phyloP scores from a whole-genome alignment of 2,113 vertebrate species.

The Cinclus cinclus region DNA sequence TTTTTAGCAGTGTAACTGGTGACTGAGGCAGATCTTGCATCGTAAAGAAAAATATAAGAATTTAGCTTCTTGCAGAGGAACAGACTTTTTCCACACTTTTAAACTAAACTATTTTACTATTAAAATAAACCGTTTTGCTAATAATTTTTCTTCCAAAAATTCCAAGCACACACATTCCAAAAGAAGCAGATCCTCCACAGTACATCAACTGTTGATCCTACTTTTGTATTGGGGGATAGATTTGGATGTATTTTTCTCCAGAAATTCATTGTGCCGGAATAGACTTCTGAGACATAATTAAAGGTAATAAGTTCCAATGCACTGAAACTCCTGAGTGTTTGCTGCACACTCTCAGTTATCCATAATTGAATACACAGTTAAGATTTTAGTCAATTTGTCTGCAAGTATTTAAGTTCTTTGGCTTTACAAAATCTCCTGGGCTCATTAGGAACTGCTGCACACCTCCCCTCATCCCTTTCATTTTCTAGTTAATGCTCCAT shows the following conservation, averaged over 20 bases:
- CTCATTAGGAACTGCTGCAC: neutral
- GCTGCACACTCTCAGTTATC: neutral
- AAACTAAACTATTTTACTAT: neutral
- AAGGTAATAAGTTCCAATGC: neutral
- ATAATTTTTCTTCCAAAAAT: neutral
- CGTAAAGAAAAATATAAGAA: neutral
- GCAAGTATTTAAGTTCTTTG: slow-evolving; percentile 13
- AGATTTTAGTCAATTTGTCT: slow-evolving; percentile 12
- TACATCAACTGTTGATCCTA: neutral
- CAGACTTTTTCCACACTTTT: neutral
- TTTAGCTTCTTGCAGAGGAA: neutral
- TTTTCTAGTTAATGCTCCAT: neutral
- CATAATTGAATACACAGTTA: neutral
- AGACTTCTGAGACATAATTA: slow-evolving; percentile 32
- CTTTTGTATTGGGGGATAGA: neutral
- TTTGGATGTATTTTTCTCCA: neutral
- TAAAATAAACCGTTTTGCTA: neutral
- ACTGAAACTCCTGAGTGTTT: neutral
- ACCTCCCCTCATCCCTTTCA: neutral
- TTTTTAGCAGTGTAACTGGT: neutral
- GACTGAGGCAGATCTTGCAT: neutral
- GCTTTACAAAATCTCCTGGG: slow-evolving; percentile 1
- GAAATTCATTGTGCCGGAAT: neutral
- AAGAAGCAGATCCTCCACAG: neutral
- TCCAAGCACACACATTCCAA: neutral